Conservation (phyloP, 1,140 invertebrate species). For the Rhagoletis pomonella region DNA sequence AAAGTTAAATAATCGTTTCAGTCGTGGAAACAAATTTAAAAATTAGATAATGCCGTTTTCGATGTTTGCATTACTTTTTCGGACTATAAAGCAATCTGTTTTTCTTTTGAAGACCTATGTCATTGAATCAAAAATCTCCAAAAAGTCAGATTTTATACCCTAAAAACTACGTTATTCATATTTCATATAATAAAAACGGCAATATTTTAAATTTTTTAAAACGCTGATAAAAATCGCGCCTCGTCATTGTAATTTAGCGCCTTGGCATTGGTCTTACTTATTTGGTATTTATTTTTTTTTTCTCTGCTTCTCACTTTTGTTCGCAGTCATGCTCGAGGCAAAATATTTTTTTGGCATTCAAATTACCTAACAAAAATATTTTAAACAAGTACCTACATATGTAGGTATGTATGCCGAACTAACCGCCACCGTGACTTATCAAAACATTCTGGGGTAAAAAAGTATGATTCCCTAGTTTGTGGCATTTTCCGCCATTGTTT, state of each 20-base stretch:
- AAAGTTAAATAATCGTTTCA: too few species aligned
- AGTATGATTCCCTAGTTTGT: neutral
- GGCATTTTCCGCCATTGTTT: neutral
- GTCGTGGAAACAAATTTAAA: too few species aligned
- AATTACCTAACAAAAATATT: neutral
- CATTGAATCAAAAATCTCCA: too few species aligned
- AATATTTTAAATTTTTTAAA: neutral
- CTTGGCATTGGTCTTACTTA: too few species aligned
- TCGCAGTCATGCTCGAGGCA: neutral
- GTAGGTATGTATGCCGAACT: neutral
- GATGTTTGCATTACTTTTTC: too few species aligned
- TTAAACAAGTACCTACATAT: neutral
- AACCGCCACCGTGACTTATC: neutral
- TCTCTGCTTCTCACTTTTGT: neutral
- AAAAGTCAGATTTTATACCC: too few species aligned
- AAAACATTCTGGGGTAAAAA: neutral
- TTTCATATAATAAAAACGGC: too few species aligned
- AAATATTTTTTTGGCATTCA: neutral
- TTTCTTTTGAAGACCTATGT: too few species aligned
- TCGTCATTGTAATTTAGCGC: neutral
- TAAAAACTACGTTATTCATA: too few species aligned
- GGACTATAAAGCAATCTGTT: too few species aligned
- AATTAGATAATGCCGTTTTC: too few species aligned
- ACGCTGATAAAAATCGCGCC: conserved; percentile 33
- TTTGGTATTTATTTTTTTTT: conserved; percentile 5